These are phyloP conservation scores for Grallaria varia DNA, from an alignment of 2,113 vertebrate genomes.

Conservation along the genomic window DNA sequence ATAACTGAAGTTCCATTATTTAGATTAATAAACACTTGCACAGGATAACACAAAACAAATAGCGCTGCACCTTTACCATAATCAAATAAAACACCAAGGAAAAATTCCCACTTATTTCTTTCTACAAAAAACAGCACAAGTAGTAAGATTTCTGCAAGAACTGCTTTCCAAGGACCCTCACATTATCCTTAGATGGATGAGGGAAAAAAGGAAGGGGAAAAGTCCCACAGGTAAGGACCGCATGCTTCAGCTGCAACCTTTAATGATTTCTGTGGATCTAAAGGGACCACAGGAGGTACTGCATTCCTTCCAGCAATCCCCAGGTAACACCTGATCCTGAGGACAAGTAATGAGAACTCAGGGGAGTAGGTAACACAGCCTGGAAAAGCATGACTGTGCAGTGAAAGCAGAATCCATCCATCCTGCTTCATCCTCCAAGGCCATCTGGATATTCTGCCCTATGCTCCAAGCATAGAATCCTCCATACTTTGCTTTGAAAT, in stretches of 20 bases:
- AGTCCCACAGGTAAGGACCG: neutral
- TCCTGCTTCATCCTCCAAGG: neutral
- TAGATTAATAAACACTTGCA: constrained; percentile 54
- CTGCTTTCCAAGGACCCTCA: neutral
- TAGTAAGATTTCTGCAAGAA: neutral
- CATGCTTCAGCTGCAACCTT: neutral
- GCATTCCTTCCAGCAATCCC: neutral
- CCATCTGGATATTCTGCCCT: neutral
- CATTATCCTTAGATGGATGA: neutral
- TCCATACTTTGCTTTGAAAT: neutral
- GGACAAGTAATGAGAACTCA: neutral
- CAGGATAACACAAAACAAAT: constrained; percentile 60
- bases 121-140: neutral
- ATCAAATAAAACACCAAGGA: constrained; percentile 28
- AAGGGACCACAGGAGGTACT: neutral
- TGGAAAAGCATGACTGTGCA: neutral
- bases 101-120: constrained; percentile 18
- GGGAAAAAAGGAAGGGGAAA: neutral
- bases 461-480: neutral
- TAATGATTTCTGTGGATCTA: neutral
- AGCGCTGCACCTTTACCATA: constrained; percentile 12
- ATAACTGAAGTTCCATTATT: constrained; percentile 57
- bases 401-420: neutral
- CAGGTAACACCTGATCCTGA: neutral
- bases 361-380: neutral